These are phyloP conservation scores for Lichenostomus cassidix DNA, from an alignment of 2,113 vertebrate genomes.

Conservation along the genomic window DNA sequence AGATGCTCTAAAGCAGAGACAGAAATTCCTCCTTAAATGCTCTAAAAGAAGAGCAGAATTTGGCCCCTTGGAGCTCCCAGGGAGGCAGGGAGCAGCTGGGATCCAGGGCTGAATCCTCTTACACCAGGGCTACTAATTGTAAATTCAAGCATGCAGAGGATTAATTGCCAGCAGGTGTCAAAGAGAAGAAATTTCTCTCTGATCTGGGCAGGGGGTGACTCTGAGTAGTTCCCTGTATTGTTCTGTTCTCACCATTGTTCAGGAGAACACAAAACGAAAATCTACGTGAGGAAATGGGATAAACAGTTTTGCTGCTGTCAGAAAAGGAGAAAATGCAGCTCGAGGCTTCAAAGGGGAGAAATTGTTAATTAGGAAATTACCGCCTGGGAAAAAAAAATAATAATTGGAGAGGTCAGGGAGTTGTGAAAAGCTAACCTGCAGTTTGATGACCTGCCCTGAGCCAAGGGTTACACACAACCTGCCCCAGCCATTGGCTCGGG, in stretches of 20 bases:
- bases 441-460: neutral
- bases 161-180: constrained; percentile 54
- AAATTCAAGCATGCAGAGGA: neutral
- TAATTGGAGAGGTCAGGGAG: neutral
- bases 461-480: neutral
- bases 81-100: neutral
- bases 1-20: neutral
- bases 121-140: neutral
- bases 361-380: constrained; percentile 37
- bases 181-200: constrained; percentile 8
- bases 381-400: neutral
- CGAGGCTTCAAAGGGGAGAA: neutral
- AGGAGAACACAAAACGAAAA: neutral
- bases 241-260: neutral
- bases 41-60: neutral
- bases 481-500: neutral
- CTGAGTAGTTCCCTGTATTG: neutral
- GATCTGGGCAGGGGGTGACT: constrained; percentile 34
- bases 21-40: neutral
- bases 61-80: neutral
- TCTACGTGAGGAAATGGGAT: neutral
- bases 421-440: neutral
- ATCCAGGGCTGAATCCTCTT: fast-evolving
- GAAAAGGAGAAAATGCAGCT: neutral
- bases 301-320: neutral